Evolutionary conservation across 2,888 invertebrate species (phyloP).

Genomic region (Cheilosia scutellata): DNA sequence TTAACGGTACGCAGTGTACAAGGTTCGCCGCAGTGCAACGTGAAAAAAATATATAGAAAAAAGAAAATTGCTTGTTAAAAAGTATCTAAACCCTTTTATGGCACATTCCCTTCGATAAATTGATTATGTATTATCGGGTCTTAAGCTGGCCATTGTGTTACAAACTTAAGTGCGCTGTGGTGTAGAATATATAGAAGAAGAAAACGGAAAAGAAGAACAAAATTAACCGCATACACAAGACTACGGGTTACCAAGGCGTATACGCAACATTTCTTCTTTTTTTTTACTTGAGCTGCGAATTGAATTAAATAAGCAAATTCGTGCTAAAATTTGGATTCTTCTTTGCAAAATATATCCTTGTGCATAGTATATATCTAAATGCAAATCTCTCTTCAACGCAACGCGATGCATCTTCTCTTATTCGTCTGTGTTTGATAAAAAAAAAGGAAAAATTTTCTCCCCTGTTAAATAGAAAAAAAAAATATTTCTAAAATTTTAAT

Average conservation of each 20-base stretch:
- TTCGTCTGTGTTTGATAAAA: slow-evolving; percentile 23
- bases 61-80: slow-evolving; percentile 31
- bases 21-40: slow-evolving; percentile 58
- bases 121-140: slow-evolving; percentile 69
- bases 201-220: slow-evolving; percentile 8
- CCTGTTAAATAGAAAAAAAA: not conserved
- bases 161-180: slow-evolving; percentile 31
- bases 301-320: not conserved
- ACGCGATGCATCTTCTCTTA: slow-evolving; percentile 44
- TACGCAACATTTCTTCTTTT: slow-evolving; percentile 51
- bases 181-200: slow-evolving; percentile 26
- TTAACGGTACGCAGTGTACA: slow-evolving; percentile 49
- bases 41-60: slow-evolving; percentile 22
- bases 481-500: not conserved
- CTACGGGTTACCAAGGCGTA: slow-evolving; percentile 65
- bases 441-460: slow-evolving; percentile 9
- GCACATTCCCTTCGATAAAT: slow-evolving; percentile 69
- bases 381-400: slow-evolving; percentile 45
- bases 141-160: slow-evolving; percentile 59
- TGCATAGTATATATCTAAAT: slow-evolving; percentile 35
- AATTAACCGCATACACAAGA: slow-evolving; percentile 65
- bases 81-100: slow-evolving; percentile 49
- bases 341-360: slow-evolving; percentile 20
- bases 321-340: slow-evolving; percentile 11
- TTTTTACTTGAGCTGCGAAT: slow-evolving; percentile 13